Conservation (phyloP, 2,113 vertebrate genomes). For the Orthonyx spaldingii region DNA sequence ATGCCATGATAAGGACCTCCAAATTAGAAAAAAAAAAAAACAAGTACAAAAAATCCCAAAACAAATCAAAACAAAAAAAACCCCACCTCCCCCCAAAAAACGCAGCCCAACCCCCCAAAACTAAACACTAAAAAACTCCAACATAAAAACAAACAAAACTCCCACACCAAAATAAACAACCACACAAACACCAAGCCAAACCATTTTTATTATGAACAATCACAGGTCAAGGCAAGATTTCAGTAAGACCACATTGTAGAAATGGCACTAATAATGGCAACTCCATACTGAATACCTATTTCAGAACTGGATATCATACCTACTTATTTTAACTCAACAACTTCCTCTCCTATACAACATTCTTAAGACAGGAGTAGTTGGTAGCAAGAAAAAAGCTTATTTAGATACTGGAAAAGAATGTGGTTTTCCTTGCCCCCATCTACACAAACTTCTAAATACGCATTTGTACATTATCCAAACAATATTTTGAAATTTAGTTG, state of each 20-base stretch:
- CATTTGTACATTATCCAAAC: not conserved
- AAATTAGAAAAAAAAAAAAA: not conserved
- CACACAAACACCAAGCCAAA: not conserved
- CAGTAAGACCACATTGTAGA: not conserved
- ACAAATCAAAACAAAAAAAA: too few relatives aligned
- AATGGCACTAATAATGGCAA: not conserved
- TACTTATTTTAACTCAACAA: not conserved
- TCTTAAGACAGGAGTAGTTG: not conserved
- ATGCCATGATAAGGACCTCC: not conserved
- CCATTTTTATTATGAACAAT: not conserved
- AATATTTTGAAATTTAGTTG: not conserved
- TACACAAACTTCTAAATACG: not conserved
- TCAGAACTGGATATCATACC: not conserved
- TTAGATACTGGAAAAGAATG: not conserved
- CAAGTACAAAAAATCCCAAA: not conserved
- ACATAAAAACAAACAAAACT: not conserved
- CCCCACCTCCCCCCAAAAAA: rapidly evolving
- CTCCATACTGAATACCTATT: not conserved
- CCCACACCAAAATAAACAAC: not conserved
- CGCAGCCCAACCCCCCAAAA: not conserved
- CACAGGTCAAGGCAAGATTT: not conserved
- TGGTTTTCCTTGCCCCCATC: not conserved
- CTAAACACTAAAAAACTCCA: not conserved
- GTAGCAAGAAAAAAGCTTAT: not conserved
- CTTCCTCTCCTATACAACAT: not conserved